Evolutionary conservation across 2,888 invertebrate genomes (phyloP), one percentile per base, ranked within the genome.

Genomic region (Limnephilus auricula): DNA sequence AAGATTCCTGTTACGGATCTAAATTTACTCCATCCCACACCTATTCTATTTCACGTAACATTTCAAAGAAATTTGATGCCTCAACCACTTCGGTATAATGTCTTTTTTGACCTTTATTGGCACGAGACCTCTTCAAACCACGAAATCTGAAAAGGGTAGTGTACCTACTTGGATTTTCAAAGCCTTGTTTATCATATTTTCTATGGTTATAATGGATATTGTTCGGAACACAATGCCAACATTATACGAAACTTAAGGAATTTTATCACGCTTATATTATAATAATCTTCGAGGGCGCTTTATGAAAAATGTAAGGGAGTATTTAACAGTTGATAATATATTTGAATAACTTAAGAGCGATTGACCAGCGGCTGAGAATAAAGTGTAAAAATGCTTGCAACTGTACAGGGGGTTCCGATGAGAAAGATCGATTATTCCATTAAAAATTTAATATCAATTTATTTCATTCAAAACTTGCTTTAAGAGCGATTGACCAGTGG

Each of bases 181-280:
- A 45, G 40, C 30, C 25, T 85, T 85, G 85, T 85, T 85, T 40
- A 40, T n/a, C 37, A 84, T 37, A 84, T 84, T 40, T 84, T 82
- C 34, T 25, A 82, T 34, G 25, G 32, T 34, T 32, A 34, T 65
- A 65, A 65, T 65, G 65, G 65, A 65, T 65, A 65, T 65, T 65
- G 65, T 65, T 65, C 65, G 65, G 25, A n/a, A 65, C n/a, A 65
- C 65, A 65, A 65, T 65, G 65, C 65, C 65, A 25, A 65, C 65
- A 65, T 65, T 65, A 65, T 65, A 65, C 65, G 65, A 65, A 25
- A 65, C n/a, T 65, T 65, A 65, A 65, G 65, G 65, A 65, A 65
- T 65, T 65, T 65, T n/a, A n/a, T 65, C n/a, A n/a, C 65, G 25
- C 25, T 65, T n/a, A 9, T 65, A 65, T 65, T 9, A 65, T 65